These are phyloP conservation scores for Scomberomorus guttatus DNA, from an alignment of 2,797 vertebrate genomes.

Conservation along the genomic window DNA sequence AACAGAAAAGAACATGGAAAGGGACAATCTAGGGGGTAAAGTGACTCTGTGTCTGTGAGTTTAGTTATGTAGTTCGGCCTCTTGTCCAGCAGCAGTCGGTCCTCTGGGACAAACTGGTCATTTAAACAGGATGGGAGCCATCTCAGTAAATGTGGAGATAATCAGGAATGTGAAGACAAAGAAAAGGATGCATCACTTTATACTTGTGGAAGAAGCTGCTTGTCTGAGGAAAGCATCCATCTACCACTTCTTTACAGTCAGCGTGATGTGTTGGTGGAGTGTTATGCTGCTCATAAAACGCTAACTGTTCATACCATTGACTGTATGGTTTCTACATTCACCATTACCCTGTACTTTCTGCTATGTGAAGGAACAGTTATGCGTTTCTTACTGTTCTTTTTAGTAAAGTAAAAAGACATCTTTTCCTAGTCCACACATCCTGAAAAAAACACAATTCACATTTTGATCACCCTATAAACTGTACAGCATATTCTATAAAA, in stretches of 20 bases:
- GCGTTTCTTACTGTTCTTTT: no score
- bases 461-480: not conserved
- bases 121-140: conserved; percentile 13
- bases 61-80: not conserved
- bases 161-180: conserved; percentile 49
- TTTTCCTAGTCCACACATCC: not conserved
- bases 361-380: not conserved
- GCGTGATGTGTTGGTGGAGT: not conserved
- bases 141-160: conserved; percentile 38
- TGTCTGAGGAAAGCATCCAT: not conserved
- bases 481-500: no score
- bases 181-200: not conserved
- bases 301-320: not conserved
- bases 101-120: conserved; percentile 20
- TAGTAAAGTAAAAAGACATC: no score
- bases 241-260: no score
- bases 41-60: not conserved
- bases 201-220: not conserved
- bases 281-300: not conserved
- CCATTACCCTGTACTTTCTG: not conserved
- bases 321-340: no score
- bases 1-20: not conserved
- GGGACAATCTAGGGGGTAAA: not conserved
- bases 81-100: not conserved
- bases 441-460: not conserved